These are phyloP conservation scores for Macaria notata DNA, from an alignment of 2,888 invertebrate genomes.

Conservation along the genomic window DNA sequence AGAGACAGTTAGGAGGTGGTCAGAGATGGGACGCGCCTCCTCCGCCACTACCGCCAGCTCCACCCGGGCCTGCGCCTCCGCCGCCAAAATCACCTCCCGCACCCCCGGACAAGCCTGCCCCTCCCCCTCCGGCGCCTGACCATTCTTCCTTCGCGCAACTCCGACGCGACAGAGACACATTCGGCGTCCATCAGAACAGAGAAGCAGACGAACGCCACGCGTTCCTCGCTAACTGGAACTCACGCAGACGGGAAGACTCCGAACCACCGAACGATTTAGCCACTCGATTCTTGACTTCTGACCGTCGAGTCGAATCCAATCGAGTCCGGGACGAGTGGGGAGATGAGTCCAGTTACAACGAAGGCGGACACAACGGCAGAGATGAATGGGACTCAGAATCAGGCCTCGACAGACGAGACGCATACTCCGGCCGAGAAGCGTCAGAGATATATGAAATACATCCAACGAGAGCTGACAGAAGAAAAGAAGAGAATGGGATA, in stretches of 20 bases:
- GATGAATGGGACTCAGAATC: constrained; percentile 79
- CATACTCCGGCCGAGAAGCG: constrained; percentile 69
- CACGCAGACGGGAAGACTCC: constrained; percentile 66
- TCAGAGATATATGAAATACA: constrained; percentile 77
- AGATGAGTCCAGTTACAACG: constrained; percentile 69
- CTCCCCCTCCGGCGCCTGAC: constrained; percentile 79
- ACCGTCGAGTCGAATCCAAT: constrained; percentile 55
- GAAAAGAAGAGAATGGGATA: constrained; percentile 65
- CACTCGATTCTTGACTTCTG: constrained; percentile 68
- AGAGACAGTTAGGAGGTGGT: constrained; percentile 90
- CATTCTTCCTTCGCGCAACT: constrained; percentile 85
- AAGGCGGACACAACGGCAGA: constrained; percentile 57
- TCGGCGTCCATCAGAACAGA: constrained; percentile 87
- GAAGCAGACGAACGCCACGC: constrained; percentile 80
- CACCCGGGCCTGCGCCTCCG: constrained; percentile 83
- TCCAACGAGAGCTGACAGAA: constrained; percentile 59
- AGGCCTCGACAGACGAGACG: constrained; percentile 65
- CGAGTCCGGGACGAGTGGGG: constrained; percentile 69
- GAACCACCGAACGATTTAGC: constrained; percentile 71
- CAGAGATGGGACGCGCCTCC: constrained; percentile 84
- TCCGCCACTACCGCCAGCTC: constrained; percentile 85
- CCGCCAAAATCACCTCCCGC: constrained; percentile 85
- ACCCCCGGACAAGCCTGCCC: constrained; percentile 84
- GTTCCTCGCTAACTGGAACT: constrained; percentile 78
- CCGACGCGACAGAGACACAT: constrained; percentile 87